Evolutionary conservation across 37 sponge, comb jelly and placozoan species (phyloP), one percentile per base, ranked within the genome.

Genomic region (Diacarnus erythraeanus): DNA sequence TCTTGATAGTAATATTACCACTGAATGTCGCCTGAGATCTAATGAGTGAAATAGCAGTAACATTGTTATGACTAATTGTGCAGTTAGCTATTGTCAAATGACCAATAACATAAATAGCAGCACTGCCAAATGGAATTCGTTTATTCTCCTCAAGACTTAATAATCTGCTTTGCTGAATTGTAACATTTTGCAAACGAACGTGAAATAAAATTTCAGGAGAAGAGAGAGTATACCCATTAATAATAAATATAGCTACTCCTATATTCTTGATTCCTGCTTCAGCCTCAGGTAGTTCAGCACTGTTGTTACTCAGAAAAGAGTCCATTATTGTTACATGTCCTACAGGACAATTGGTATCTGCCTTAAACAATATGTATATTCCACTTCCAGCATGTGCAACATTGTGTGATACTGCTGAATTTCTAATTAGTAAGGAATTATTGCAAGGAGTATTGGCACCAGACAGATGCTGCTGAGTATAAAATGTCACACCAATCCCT

Each of bases 1-100:
- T 66, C 4, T 20, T 30, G 26, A 66, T 35, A 35, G 67, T 66
- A 66, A 66, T 27, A 66, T 66, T 66, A 34, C 67, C 67, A 35
- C 36, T 34, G 36, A 66, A 66, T 29, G 36, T 66, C 20, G 31
- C 18, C 34, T 27, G 17, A 27, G 35, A 35, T 30, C 31, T 2
- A 35, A 66, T 27, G 2, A 34, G 34, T 66, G 67, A 66, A 33
- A 66, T 66, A 18, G 4, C 67, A 35, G 67, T 66, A 27, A 29
- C 31, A 66, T 35, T 66, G 67, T 66, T 66, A 34, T 66, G 12
- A 15, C 51, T 47, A 47, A 47, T 47, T 12, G 6, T 47, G 12
- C 51, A 15, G 12, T 47, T 12, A 15, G 6, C 12, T 6, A 47
- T 47, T 12, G 12, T 15, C 10, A 47, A 47, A 47, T 47, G 10